These are phyloP conservation scores for Hydrotaea diabolus DNA, from an alignment of 2,888 invertebrate genomes.

Conservation along the genomic window DNA sequence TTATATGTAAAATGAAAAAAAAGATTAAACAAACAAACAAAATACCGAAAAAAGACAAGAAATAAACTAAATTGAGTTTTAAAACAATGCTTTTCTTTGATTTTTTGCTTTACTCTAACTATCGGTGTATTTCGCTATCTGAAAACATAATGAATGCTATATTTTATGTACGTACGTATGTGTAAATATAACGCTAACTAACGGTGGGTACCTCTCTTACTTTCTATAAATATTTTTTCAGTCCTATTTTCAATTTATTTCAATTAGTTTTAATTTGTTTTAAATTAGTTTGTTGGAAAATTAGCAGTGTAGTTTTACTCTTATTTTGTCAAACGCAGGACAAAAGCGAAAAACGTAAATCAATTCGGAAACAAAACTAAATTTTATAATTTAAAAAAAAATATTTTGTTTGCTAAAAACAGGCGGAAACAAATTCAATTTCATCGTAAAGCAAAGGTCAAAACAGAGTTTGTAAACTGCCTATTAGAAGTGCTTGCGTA, in stretches of 20 bases:
- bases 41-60: not conserved
- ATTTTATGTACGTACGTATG: not conserved
- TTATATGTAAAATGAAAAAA: constrained; percentile 14
- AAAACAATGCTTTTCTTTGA: constrained; percentile 23
- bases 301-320: too few relatives aligned
- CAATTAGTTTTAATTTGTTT: too few relatives aligned
- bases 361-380: too few relatives aligned
- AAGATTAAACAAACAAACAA: not conserved
- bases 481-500: too few relatives aligned
- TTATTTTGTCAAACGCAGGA: too few relatives aligned
- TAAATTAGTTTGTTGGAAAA: too few relatives aligned
- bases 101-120: constrained; percentile 13
- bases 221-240: not conserved
- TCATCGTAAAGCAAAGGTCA: too few relatives aligned
- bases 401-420: too few relatives aligned
- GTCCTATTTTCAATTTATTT: not conserved
- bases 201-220: constrained; percentile 6
- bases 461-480: too few relatives aligned
- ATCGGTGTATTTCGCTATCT: not conserved
- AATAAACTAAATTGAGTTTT: constrained; percentile 31
- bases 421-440: too few relatives aligned
- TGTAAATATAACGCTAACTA: constrained; percentile 8
- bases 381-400: too few relatives aligned
- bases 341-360: too few relatives aligned
- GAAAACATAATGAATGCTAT: constrained; percentile 7